phyloP scores from a whole-genome alignment of 2,797 vertebrate species.

The Argyrosomus regius region DNA sequence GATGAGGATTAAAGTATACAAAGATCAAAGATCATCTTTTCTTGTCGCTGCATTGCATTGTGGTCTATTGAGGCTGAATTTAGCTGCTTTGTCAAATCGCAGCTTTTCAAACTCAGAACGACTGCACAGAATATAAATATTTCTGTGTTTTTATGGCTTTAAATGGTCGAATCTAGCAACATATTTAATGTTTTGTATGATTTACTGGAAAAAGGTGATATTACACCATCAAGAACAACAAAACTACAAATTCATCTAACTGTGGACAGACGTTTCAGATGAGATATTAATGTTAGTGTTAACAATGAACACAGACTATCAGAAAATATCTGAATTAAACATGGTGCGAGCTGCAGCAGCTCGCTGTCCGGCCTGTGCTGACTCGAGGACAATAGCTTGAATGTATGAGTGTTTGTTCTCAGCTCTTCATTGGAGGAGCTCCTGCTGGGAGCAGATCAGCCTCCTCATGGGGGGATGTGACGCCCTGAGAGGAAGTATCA shows the following conservation, averaged over 20 bases:
- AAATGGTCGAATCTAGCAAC: neutral
- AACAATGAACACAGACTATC: neutral
- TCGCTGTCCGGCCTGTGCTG: conserved; percentile 2
- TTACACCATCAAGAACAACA: neutral
- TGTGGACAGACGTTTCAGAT: too few species aligned
- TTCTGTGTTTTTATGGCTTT: neutral
- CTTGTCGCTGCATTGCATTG: neutral
- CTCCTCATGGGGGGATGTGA: conserved; percentile 74
- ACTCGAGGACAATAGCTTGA: conserved; percentile 60
- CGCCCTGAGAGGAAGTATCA: conserved; percentile 78
- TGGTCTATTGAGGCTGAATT: neutral
- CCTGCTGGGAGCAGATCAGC: conserved; percentile 79
- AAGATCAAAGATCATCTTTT: too few species aligned
- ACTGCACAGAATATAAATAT: too few species aligned
- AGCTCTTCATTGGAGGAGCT: conserved; percentile 66
- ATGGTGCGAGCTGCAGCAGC: neutral
- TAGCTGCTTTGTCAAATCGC: too few species aligned
- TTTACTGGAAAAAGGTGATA: neutral
- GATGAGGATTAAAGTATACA: too few species aligned
- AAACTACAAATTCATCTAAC: neutral
- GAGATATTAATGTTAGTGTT: too few species aligned
- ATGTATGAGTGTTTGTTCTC: conserved; percentile 54
- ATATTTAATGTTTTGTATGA: neutral
- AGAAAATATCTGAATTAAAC: neutral
- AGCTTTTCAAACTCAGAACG: neutral